These are phyloP conservation scores for Eustalomyia histrio DNA, from an alignment of 2,888 invertebrate species.

Conservation along the genomic window DNA sequence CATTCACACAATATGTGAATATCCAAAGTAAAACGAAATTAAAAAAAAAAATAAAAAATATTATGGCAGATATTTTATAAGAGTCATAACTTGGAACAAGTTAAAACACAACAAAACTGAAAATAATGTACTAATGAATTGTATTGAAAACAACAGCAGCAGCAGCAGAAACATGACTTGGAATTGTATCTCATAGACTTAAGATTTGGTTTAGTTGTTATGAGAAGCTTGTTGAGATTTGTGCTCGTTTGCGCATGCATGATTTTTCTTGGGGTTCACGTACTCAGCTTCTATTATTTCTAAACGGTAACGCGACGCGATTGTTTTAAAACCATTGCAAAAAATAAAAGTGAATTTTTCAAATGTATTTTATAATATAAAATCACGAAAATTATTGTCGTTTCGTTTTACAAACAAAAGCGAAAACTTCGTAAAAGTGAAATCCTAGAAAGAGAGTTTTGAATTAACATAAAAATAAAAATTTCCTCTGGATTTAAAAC, in stretches of 20 bases:
- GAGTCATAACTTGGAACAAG: conserved; percentile 47
- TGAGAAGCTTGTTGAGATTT: conserved; percentile 62
- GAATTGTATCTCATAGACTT: conserved; percentile 58
- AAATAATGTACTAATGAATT: conserved; percentile 25
- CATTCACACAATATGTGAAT: neutral
- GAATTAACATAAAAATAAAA: too few relatives aligned
- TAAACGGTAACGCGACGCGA: neutral
- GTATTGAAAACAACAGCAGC: conserved; percentile 24
- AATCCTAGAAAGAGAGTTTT: neutral
- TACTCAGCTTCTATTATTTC: conserved; percentile 5
- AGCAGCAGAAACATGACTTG: conserved; percentile 29
- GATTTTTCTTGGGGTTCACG: conserved; percentile 20
- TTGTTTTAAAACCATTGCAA: neutral
- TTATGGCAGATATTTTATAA: conserved; percentile 44
- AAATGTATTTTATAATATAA: conserved; percentile 4
- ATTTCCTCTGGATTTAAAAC: neutral
- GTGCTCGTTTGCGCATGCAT: conserved; percentile 56
- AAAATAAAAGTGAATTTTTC: conserved; percentile 9
- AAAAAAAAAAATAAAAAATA: conserved; percentile 32
- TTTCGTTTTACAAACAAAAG: neutral
- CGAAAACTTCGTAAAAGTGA: neutral
- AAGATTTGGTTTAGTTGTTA: conserved; percentile 61
- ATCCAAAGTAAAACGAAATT: conserved; percentile 20
- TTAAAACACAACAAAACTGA: conserved; percentile 38
- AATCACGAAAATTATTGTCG: neutral